These are phyloP conservation scores for Hemiprocne comata DNA, from an alignment of 2,113 vertebrate genomes.

Conservation along the genomic window DNA sequence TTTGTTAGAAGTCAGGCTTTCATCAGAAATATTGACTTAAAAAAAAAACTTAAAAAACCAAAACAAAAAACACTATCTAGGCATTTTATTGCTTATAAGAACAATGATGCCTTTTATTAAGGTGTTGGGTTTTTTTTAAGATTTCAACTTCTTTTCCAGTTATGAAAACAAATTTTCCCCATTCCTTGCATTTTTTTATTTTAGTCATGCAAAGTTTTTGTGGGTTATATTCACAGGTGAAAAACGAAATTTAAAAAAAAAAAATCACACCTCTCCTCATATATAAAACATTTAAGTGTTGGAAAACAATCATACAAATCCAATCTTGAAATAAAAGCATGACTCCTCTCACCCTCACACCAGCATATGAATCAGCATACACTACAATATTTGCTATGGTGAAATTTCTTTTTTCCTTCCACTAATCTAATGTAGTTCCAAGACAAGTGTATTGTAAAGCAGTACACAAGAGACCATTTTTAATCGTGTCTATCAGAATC, in stretches of 20 bases:
- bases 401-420: not conserved
- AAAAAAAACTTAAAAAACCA: too few species aligned
- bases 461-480: not conserved
- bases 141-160: not conserved
- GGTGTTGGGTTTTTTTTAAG: not conserved
- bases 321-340: not conserved
- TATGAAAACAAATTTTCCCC: not conserved
- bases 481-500: not conserved
- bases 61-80: not conserved
- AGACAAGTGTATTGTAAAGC: not conserved
- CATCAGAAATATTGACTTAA: not conserved
- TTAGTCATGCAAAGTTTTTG: not conserved
- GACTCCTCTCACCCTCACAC: not conserved
- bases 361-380: rapidly evolving
- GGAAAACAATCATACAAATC: not conserved
- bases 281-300: not conserved
- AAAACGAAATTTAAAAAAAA: too few species aligned
- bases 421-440: not conserved
- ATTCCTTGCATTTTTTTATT: not conserved
- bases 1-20: not conserved
- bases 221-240: not conserved
- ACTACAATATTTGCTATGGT: not conserved
- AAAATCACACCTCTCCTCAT: not conserved
- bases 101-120: not conserved
- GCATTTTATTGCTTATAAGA: not conserved